phyloP scores from a whole-genome alignment of 2,113 vertebrate genomes.

The Microcebus murinus region DNA sequence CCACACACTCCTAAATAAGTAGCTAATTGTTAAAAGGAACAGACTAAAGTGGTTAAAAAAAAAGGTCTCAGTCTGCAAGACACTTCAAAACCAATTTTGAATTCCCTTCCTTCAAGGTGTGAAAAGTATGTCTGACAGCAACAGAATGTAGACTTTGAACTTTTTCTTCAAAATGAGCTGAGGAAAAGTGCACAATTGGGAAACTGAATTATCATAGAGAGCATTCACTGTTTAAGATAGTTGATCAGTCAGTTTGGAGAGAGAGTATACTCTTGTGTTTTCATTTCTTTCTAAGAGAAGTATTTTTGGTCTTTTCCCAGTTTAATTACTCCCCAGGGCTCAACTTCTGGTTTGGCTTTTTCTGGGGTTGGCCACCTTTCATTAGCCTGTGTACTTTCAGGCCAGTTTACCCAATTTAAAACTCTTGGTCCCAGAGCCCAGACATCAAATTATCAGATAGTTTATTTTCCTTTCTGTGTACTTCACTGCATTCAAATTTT shows the following conservation, averaged over 20 bases:
- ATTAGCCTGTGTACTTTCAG: conserved; percentile 65
- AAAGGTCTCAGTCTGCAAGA: conserved; percentile 67
- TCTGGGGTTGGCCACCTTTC: conserved; percentile 67
- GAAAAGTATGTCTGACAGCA: conserved; percentile 70
- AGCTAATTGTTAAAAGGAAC: conserved; percentile 78
- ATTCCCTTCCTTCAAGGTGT: conserved; percentile 73
- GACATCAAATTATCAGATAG: conserved; percentile 72
- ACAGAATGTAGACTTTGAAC: conserved; percentile 63
- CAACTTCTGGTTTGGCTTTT: conserved; percentile 80
- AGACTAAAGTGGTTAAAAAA: conserved; percentile 64
- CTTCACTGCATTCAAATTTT: conserved; percentile 52
- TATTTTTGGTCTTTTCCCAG: conserved; percentile 72
- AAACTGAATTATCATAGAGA: conserved; percentile 52
- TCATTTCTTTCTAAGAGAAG: conserved; percentile 74
- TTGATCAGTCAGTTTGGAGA: conserved; percentile 70
- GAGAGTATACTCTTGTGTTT: conserved; percentile 57
- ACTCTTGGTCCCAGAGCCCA: conserved; percentile 40
- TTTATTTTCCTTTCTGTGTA: conserved; percentile 64
- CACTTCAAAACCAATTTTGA: conserved; percentile 78
- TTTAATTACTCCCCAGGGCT: conserved; percentile 78
- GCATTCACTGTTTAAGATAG: conserved; percentile 59
- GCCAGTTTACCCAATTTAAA: conserved; percentile 72
- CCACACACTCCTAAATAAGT: conserved; percentile 72
- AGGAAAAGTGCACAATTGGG: conserved; percentile 60
- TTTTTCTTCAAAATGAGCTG: conserved; percentile 69